phyloP scores from a whole-genome alignment of 2,888 invertebrate genomes.

The Taphrorychus bicolor region DNA sequence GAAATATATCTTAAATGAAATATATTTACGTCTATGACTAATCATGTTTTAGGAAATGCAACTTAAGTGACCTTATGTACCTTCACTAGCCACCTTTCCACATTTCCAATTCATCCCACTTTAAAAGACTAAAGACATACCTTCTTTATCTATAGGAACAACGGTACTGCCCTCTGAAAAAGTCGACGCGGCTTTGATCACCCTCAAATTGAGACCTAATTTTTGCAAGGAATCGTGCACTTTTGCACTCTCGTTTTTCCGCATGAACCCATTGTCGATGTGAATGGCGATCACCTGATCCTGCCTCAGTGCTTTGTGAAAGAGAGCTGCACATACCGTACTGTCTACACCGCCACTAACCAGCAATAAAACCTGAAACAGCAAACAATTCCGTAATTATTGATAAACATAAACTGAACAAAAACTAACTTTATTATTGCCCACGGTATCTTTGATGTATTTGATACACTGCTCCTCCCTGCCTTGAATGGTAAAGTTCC shows the following conservation, averaged over 20 bases:
- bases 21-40: background rate
- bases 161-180: constrained; percentile 85
- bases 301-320: constrained; percentile 87
- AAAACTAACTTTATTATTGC: constrained; percentile 72
- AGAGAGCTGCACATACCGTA: constrained; percentile 96
- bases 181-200: constrained; percentile 74
- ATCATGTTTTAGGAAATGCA: background rate
- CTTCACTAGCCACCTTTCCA: background rate
- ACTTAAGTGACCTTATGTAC: background rate
- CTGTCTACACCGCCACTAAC: constrained; percentile 99
- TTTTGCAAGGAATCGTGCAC: constrained; percentile 51
- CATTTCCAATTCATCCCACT: background rate
- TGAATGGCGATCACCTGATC: constrained; percentile 96
- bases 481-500: constrained; percentile 86
- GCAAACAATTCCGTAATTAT: too few relatives aligned
- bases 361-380: constrained; percentile 72
- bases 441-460: constrained; percentile 89
- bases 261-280: constrained; percentile 99
- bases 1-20: too few relatives aligned
- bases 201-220: constrained; percentile 62
- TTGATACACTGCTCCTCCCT: constrained; percentile 91
- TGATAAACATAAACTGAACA: background rate
- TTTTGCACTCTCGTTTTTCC: constrained; percentile 87
- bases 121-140: constrained; percentile 18
- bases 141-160: constrained; percentile 62